Percentiles rank a stretch among this genome's conserved stretches.
Conservation (phyloP, 2,113 vertebrate species). For the Entelurus aequoreus region DNA sequence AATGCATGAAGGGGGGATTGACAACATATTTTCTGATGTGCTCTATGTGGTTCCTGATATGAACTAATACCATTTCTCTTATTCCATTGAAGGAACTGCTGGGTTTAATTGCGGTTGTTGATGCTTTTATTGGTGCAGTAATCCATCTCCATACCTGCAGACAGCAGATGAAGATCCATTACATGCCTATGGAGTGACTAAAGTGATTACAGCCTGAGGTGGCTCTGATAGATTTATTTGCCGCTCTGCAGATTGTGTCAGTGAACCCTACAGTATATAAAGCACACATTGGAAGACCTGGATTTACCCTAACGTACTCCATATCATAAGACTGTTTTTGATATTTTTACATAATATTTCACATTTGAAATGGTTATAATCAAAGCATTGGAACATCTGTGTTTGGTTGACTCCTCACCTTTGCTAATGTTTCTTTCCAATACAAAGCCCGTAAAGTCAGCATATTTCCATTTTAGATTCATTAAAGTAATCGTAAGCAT, state of each 20-base stretch:
- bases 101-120: conserved; percentile 10
- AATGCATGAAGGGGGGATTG: conserved; percentile 27
- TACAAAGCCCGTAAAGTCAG: too few relatives aligned
- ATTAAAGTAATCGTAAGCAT: too few relatives aligned
- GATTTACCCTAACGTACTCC: neutral
- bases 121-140: conserved; percentile 16
- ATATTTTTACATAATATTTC: too few relatives aligned
- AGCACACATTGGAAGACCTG: neutral
- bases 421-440: too few relatives aligned
- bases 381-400: too few relatives aligned
- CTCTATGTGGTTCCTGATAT: conserved; percentile 8
- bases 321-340: too few relatives aligned
- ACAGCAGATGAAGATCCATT: conserved; percentile 28
- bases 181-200: conserved; percentile 39
- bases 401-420: too few relatives aligned
- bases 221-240: conserved; percentile 40
- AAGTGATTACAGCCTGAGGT: conserved; percentile 40
- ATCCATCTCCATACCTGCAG: conserved; percentile 19
- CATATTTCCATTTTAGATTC: too few relatives aligned
- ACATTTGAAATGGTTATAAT: too few relatives aligned
- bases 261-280: neutral
- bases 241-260: conserved; percentile 35
- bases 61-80: conserved; percentile 19
- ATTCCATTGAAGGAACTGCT: conserved; percentile 24
- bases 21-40: conserved; percentile 38